Conservation (phyloP, 2,888 invertebrate genomes). For the Nomada goodeniana region DNA sequence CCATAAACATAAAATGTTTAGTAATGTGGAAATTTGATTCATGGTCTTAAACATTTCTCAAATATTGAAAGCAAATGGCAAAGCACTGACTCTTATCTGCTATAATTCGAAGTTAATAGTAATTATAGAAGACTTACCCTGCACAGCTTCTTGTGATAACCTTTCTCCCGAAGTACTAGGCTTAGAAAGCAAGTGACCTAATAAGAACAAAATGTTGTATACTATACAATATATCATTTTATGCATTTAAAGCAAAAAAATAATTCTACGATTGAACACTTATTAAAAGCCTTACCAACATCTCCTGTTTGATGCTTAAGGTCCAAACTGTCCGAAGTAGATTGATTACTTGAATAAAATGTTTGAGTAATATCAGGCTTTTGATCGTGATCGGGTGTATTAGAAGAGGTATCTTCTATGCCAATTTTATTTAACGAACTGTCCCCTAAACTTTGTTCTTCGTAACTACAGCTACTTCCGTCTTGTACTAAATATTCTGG, state of each 20-base stretch:
- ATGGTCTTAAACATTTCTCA: not conserved
- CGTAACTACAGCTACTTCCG: constrained; percentile 84
- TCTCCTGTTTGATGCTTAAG: constrained; percentile 78
- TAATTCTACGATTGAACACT: not conserved
- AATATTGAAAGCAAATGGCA: constrained; percentile 45
- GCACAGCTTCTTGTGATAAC: constrained; percentile 82
- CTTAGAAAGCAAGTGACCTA: constrained; percentile 83
- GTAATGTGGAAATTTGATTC: too few species aligned
- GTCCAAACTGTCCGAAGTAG: constrained; percentile 78
- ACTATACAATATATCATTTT: constrained; percentile 20
- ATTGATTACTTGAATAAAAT: constrained; percentile 81
- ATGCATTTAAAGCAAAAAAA: not conserved
- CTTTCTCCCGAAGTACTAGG: constrained; percentile 83
- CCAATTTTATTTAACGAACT: constrained; percentile 78
- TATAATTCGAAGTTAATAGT: constrained; percentile 15
- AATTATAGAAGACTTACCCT: constrained; percentile 80
- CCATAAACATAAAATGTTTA: too few species aligned
- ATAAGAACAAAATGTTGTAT: constrained; percentile 23
- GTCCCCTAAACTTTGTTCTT: constrained; percentile 81
- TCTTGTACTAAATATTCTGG: constrained; percentile 86
- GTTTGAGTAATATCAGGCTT: constrained; percentile 83
- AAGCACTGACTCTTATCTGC: constrained; percentile 29
- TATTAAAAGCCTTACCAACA: constrained; percentile 75
- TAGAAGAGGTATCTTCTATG: constrained; percentile 78
- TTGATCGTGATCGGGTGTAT: constrained; percentile 79